Evolutionary conservation across 2,113 vertebrate species (phyloP).

Genomic region (Rhea americana): DNA sequence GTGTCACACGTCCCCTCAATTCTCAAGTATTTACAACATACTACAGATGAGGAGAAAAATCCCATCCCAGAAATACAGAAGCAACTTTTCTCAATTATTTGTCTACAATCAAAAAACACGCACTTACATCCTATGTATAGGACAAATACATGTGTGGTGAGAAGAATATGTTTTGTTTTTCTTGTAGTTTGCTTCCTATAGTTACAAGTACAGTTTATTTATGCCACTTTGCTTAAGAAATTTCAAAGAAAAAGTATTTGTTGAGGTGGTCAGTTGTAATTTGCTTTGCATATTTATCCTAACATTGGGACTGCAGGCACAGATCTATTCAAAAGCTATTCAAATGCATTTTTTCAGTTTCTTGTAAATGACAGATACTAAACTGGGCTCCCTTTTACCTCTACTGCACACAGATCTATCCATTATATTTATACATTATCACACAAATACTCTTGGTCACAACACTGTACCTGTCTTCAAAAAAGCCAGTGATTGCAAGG

Average conservation of each 20-base stretch:
- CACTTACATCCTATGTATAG: not conserved
- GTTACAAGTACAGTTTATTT: not conserved
- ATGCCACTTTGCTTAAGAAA: not conserved
- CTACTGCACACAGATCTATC: not conserved
- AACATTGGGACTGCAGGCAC: not conserved
- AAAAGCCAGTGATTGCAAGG: rapidly evolving
- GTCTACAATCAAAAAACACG: not conserved
- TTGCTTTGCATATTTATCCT: not conserved
- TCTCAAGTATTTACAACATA: not conserved
- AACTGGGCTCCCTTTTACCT: not conserved
- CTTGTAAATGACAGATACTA: not conserved
- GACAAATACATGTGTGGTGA: rapidly evolving
- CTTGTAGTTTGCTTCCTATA: not conserved
- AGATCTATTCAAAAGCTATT: not conserved
- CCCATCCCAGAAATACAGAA: not conserved
- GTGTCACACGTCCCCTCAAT: not conserved
- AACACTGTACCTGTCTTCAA: not conserved
- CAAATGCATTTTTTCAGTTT: not conserved
- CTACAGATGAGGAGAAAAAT: not conserved
- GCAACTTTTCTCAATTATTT: not conserved
- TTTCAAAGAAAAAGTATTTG: not conserved
- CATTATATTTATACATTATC: too few species aligned
- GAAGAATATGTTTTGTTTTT: rapidly evolving
- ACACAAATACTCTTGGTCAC: rapidly evolving
- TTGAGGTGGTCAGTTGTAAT: not conserved